Conservation (phyloP, 1,140 invertebrate species). For the Epicauta chinensis region DNA sequence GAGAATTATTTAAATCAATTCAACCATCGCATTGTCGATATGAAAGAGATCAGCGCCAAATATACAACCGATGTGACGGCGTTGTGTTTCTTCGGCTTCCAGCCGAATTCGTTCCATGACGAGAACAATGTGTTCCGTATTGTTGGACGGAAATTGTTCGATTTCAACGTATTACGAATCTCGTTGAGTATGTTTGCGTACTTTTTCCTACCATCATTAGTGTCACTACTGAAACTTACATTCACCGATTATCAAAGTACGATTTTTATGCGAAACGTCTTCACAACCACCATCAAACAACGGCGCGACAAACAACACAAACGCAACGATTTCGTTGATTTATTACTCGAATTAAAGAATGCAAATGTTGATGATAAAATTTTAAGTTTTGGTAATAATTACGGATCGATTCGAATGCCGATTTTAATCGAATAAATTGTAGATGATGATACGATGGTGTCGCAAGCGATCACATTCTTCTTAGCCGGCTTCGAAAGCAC, state of each 20-base stretch:
- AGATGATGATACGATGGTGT: conserved; percentile 47
- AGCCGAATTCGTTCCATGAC: conserved; percentile 42
- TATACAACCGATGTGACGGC: conserved; percentile 49
- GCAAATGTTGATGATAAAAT: conserved; percentile 3
- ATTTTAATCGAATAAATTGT: background rate
- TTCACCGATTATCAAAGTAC: conserved; percentile 25
- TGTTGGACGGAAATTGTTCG: conserved; percentile 27
- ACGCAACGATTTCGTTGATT: conserved; percentile 34
- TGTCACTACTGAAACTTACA: conserved; percentile 30
- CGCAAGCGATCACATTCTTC: conserved; percentile 55
- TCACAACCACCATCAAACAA: conserved; percentile 24
- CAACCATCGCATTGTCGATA: conserved; percentile 21
- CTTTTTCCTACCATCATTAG: conserved; percentile 32
- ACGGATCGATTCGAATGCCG: background rate
- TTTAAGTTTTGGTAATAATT: conserved; percentile 5
- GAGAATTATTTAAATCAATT: conserved; percentile 23
- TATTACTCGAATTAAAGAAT: conserved; percentile 26
- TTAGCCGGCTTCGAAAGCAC: conserved; percentile 57
- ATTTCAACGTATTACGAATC: conserved; percentile 12
- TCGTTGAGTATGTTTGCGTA: conserved; percentile 30
- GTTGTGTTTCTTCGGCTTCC: conserved; percentile 45
- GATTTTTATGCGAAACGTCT: conserved; percentile 20
- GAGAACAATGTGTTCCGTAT: conserved; percentile 41
- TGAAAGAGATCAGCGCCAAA: conserved; percentile 34
- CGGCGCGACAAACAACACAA: conserved; percentile 8